Evolutionary conservation across 1,140 invertebrate genomes (phyloP), one percentile per base, ranked within the genome.

Genomic region (Bicyclus anynana): DNA sequence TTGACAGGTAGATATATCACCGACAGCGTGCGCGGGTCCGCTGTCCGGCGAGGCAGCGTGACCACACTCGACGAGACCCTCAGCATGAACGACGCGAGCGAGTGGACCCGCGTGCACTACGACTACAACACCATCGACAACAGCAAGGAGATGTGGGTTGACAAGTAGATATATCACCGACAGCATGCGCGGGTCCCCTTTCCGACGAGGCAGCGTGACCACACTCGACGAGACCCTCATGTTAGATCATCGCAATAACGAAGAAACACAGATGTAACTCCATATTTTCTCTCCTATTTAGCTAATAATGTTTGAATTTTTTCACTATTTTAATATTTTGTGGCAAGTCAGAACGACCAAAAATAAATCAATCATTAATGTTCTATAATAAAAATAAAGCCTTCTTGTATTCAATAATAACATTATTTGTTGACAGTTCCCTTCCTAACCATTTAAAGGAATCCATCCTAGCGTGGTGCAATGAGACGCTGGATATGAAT

Each of bases 121-220:
- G 80, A 84, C 2, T 82, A 77, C 37, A 66, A 77, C 37, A 66
- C 50, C 6, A 57, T 72, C 1, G 83, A 80, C 2, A 82, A 52
- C 16, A 77, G 62, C 53, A 89, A 83, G 35, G 85, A 89, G 52
- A 85, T 87, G 70, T 89, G 88, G 87, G 88, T 89, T 44, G 40
- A 44, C 40, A 44, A 18, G 40, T 44, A 44, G 7, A 33, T 10
- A 12, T 12, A 12, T 33, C 29, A 12, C n/a, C 0, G 29, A 7
- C n/a, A 7, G 5, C 27, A 6, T 10, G 5, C 5, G 2, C 27
- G 7, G 23, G 23, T 7, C 2, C 7, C 3, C 2, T 23, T 2
- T 2, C 7, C 23, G 23, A 4, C 23, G 23, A 23, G 23, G n/a
- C n/a, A n/a, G n/a, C n/a, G n/a, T n/a, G n/a, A n/a, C n/a, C n/a